A percentile compares a stretch with the other conserved stretches of the same genome.
Evolutionary conservation across 2,797 vertebrate genomes (phyloP).

Genomic region (Pteronotus mesoamericanus): DNA sequence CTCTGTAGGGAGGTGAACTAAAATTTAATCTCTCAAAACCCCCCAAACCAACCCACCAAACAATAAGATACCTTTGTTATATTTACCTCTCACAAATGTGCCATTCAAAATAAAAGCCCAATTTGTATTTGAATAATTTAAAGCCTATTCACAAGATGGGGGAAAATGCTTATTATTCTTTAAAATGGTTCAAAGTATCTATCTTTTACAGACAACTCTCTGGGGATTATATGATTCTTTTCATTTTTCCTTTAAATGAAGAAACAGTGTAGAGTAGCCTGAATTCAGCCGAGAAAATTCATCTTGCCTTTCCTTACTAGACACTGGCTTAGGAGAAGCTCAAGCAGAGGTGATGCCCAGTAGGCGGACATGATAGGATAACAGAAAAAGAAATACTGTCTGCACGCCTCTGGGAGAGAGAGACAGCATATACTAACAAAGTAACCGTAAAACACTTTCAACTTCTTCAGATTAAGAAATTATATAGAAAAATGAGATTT

Average conservation of each 20-base stretch:
- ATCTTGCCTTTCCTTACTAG: background rate
- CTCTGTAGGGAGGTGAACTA: background rate
- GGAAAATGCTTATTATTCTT: background rate
- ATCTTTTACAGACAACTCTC: background rate
- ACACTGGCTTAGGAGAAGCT: background rate
- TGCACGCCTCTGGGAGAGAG: background rate
- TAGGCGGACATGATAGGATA: background rate
- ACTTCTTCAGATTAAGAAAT: slow-evolving; percentile 17
- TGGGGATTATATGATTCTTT: background rate
- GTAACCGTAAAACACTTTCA: slow-evolving; percentile 6
- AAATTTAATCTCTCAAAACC: background rate
- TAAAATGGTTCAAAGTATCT: background rate
- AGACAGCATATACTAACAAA: background rate
- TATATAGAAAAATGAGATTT: slow-evolving; percentile 34
- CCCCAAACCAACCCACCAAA: background rate
- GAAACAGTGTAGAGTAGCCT: background rate
- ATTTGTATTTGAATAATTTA: background rate
- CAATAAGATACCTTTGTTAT: background rate
- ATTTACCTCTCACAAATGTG: background rate
- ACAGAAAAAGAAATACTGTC: background rate
- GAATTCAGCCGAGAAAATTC: background rate
- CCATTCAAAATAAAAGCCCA: background rate
- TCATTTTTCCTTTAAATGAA: background rate
- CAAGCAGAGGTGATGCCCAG: background rate
- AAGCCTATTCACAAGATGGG: background rate